Evolutionary conservation across 1,140 invertebrate genomes (phyloP).

Genomic region (Lasaia peninsularis): DNA sequence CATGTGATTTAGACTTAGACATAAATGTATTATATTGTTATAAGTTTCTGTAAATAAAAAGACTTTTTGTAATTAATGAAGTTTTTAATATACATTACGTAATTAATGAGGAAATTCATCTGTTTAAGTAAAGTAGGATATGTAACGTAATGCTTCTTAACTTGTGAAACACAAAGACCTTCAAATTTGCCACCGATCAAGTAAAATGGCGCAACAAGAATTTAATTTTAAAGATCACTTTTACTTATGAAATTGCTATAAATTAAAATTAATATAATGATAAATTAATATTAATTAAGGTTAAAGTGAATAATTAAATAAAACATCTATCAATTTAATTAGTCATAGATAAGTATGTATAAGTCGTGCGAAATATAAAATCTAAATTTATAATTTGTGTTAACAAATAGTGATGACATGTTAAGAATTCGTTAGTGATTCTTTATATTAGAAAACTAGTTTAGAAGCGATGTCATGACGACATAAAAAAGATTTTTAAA

Average conservation of each 20-base stretch:
- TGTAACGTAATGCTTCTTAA: slow-evolving; percentile 18
- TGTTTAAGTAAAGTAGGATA: slow-evolving; percentile 29
- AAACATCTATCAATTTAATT: no score
- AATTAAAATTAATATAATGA: not conserved
- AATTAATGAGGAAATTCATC: slow-evolving; percentile 20
- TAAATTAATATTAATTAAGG: not conserved
- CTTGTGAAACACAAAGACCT: not conserved
- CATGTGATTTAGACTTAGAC: slow-evolving; percentile 65
- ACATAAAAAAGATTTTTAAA: no score
- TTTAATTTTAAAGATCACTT: not conserved
- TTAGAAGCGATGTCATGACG: no score
- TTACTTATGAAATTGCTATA: not conserved
- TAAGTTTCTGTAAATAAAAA: slow-evolving; percentile 75
- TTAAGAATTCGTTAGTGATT: no score
- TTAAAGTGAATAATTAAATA: not conserved
- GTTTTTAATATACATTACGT: slow-evolving; percentile 19
- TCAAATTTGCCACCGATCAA: not conserved
- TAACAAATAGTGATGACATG: no score
- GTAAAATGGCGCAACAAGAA: not conserved
- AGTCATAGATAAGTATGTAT: no score
- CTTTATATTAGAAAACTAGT: no score
- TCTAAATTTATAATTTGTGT: no score
- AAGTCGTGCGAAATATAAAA: no score
- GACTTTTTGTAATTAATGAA: slow-evolving; percentile 45
- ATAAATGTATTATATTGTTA: slow-evolving; percentile 69